Evolutionary conservation across 2,888 invertebrate genomes (phyloP), one percentile per base, ranked within the genome.

Genomic region (Agrilus biguttatus): DNA sequence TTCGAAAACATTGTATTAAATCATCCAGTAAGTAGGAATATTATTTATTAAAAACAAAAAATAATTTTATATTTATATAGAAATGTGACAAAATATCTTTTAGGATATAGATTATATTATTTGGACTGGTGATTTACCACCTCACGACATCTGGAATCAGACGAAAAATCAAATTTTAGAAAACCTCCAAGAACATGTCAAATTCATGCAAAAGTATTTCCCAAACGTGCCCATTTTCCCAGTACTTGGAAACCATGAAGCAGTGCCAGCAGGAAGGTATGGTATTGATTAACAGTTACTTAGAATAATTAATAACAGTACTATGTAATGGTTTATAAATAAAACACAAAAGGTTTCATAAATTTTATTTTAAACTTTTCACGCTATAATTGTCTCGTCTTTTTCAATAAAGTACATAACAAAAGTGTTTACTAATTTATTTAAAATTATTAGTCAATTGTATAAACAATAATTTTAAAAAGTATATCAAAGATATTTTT

Each of bases 121-220:
- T 39, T 93, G 95, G 90, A 95, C 95, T 0, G 96, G 96, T 3
- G 97, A 97, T 66, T 69, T 95, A 49, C 92, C 95, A 5, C 88
- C 95, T 0, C 97, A 97, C 59, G 91, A 95, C 59, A 84, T 96
- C 8, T 89, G 88, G 88, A 88, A 89, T 59, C 90, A 91, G 66
- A 90, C 89, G 0, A 80, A 83, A 55, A 79, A 82, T 51, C 83
- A 84, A 58, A 92, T 92, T 62, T 64, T 91, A 13, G 78, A 82
- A 58, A 81, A 88, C 37, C 73, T 91, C 10, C 80, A 80, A 55
- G 84, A 87, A 56, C 86, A 87, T 0, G 85, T 88, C 0, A 72
- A 77, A 14, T 84, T 88, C 59, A 81, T 90, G 78, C 74, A 79
- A 0, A 78, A 81, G 47, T 79, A 78, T 65, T 93, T 97, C 58